A percentile compares a stretch with the other conserved stretches of the same genome.
phyloP scores from a whole-genome alignment of 2,797 vertebrate species.

The Simalia tracyae region DNA sequence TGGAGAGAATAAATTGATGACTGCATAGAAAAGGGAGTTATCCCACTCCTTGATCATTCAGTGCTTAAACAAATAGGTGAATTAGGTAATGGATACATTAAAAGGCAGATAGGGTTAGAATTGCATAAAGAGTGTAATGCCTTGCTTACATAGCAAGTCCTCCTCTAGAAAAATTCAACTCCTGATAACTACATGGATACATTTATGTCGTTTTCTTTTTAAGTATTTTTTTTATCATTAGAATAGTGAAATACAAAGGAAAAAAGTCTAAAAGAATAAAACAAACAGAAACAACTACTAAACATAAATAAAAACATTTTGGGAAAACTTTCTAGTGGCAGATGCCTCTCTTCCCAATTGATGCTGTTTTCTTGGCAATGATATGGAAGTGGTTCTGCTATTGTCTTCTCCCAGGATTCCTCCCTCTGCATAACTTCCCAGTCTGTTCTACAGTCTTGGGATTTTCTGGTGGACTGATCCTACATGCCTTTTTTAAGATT shows the following conservation, averaged over 20 bases:
- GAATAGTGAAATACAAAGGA: background rate
- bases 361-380: background rate
- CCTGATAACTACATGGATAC: background rate
- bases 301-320: background rate
- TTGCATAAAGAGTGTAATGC: background rate
- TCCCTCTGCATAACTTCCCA: background rate
- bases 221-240: background rate
- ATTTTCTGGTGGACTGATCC: background rate
- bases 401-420: background rate
- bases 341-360: background rate
- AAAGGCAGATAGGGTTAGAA: conserved; percentile 1
- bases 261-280: background rate
- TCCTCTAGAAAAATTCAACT: too few species aligned
- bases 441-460: background rate
- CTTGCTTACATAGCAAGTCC: background rate
- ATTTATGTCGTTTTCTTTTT: background rate
- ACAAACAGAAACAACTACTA: background rate
- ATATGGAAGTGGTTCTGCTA: background rate
- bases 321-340: background rate
- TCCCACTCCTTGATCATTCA: conserved; percentile 23
- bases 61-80: conserved; percentile 11
- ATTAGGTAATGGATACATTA: conserved; percentile 34
- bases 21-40: conserved; percentile 39
- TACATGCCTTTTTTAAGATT: background rate
- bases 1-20: conserved; percentile 51